Evolutionary conservation across 1,140 invertebrate species (phyloP).

Genomic region (Drosophila sp.): DNA sequence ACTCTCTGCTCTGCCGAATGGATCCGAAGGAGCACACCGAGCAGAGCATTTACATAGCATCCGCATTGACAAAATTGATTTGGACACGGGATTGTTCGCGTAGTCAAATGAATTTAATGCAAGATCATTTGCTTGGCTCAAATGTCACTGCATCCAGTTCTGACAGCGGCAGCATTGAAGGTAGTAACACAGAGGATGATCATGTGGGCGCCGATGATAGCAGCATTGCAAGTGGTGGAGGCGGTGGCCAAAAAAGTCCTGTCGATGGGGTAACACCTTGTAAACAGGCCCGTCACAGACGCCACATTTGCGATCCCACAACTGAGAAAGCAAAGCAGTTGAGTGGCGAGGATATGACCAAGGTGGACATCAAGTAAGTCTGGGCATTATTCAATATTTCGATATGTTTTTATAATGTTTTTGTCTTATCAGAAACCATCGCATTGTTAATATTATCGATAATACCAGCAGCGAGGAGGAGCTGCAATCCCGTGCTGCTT

Average conservation of each 20-base stretch:
- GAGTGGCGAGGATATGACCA: conserved; percentile 68
- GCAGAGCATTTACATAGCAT: conserved; percentile 95
- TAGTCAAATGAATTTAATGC: conserved; percentile 85
- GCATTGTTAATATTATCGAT: conserved; percentile 82
- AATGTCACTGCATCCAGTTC: conserved; percentile 87
- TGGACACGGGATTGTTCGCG: conserved; percentile 91
- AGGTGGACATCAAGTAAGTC: conserved; percentile 75
- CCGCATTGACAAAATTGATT: conserved; percentile 94
- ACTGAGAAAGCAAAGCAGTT: conserved; percentile 70
- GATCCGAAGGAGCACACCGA: conserved; percentile 96
- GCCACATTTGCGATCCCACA: conserved; percentile 75
- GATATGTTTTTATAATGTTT: not conserved
- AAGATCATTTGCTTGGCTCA: conserved; percentile 86
- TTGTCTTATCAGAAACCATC: conserved; percentile 63
- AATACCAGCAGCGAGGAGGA: conserved; percentile 83
- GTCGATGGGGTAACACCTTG: conserved; percentile 85
- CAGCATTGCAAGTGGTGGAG: conserved; percentile 73
- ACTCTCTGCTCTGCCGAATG: conserved; percentile 92
- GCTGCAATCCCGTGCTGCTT: conserved; percentile 60
- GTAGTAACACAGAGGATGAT: conserved; percentile 91
- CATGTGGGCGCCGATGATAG: conserved; percentile 85
- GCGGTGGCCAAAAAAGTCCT: conserved; percentile 72
- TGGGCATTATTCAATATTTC: not conserved
- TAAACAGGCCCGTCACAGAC: conserved; percentile 84
- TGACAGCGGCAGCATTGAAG: conserved; percentile 91